These are phyloP conservation scores for Lasioglossum pauxillum DNA, from an alignment of 2,888 invertebrate species.

Conservation along the genomic window DNA sequence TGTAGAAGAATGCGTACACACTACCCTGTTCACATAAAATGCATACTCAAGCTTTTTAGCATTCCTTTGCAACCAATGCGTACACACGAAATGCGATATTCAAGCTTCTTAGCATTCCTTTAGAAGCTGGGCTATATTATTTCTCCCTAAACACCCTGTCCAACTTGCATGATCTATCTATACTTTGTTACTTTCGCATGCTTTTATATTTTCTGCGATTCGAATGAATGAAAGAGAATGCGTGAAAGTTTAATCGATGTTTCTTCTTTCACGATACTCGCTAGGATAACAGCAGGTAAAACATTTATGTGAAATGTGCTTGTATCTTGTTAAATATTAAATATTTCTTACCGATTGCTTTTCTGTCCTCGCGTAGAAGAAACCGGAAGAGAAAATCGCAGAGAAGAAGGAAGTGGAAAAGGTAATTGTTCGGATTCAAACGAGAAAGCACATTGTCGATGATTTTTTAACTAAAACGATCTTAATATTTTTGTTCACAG, in stretches of 20 bases:
- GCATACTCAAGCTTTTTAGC: not conserved
- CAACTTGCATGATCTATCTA: not conserved
- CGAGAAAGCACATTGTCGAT: not conserved
- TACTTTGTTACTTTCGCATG: not conserved
- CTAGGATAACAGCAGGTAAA: not conserved
- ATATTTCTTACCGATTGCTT: constrained; percentile 13
- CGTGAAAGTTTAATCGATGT: not conserved
- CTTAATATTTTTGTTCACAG: constrained; percentile 6
- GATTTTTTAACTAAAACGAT: not conserved
- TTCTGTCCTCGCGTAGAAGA: constrained; percentile 71
- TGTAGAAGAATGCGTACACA: not conserved
- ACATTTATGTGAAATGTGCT: not conserved
- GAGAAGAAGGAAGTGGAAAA: constrained; percentile 85
- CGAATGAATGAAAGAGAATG: not conserved
- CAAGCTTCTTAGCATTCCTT: not conserved
- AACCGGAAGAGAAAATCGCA: constrained; percentile 84
- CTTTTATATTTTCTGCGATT: not conserved
- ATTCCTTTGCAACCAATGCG: not conserved
- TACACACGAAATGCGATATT: not conserved
- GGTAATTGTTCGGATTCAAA: constrained; percentile 60
- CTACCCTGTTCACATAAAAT: not conserved
- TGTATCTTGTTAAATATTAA: constrained; percentile 55
- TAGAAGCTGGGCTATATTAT: constrained; percentile 56
- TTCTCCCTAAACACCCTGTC: not conserved
- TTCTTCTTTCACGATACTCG: not conserved